Percentiles rank a stretch among this genome's conserved stretches.
These are phyloP conservation scores for Takifugu rubripes DNA, from an alignment of 2,797 vertebrate species.

Conservation along the genomic window DNA sequence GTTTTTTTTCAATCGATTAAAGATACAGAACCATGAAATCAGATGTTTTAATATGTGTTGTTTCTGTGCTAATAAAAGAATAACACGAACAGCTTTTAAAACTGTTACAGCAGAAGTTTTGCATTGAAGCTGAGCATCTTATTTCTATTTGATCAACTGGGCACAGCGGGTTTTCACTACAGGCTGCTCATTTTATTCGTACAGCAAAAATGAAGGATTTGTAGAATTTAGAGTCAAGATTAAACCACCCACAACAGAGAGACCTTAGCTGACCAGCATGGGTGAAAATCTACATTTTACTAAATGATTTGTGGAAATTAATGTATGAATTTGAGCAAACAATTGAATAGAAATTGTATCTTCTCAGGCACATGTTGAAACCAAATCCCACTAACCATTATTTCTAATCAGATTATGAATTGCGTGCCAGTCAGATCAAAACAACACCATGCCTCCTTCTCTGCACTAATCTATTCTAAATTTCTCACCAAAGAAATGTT, in stretches of 20 bases:
- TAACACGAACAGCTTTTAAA: constrained; percentile 16
- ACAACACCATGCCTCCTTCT: constrained; percentile 18
- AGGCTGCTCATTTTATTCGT: too few species aligned
- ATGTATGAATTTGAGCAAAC: too few species aligned
- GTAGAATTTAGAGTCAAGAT: too few species aligned
- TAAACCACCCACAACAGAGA: too few species aligned
- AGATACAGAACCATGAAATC: constrained; percentile 45
- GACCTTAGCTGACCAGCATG: too few species aligned
- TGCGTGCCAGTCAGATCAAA: not conserved
- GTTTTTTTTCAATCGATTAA: constrained; percentile 47
- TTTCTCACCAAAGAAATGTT: constrained; percentile 34
- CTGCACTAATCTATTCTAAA: constrained; percentile 51
- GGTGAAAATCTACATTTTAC: too few species aligned
- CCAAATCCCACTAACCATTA: not conserved
- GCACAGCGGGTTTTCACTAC: not conserved
- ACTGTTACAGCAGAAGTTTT: constrained; percentile 18
- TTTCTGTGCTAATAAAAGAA: constrained; percentile 29
- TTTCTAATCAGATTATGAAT: constrained; percentile 17
- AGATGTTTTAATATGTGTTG: constrained; percentile 9
- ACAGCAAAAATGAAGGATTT: too few species aligned
- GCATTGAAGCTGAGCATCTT: constrained; percentile 21
- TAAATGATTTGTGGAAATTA: too few species aligned
- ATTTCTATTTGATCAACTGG: not conserved
- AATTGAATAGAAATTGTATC: too few species aligned
- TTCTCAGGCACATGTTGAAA: not conserved